Base-by-base conservation (phyloP, 1,140 invertebrate species). In the Diorhabda elongata region DNA sequence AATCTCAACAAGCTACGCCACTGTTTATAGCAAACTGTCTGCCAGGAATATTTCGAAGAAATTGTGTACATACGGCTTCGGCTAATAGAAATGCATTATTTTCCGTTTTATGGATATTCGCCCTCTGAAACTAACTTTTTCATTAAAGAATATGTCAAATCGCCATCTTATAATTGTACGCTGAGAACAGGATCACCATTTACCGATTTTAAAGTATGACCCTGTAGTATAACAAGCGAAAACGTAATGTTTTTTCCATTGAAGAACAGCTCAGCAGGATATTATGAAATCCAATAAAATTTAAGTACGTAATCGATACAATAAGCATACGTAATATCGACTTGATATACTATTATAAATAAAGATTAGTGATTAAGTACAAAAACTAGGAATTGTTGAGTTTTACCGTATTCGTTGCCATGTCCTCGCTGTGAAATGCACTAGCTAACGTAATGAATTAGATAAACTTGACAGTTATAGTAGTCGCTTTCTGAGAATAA, bases 341-440 rank as follows among this genome's bases (percentile, higher is more conserved):
- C 6, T n/a, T 52, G 47, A 52, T 52, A 52, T 52, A 52, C 47
- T 8, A 52, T 52, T 52, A 52, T 52, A 52, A 66, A 66, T 58
- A 66, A 66, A 58, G 47, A 66, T 58, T 43, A 66, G 57, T 66
- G 65, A 66, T 66, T 59, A 58, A 44, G 4, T 43, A 68, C 44
- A 70, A 70, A 66, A 70, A 70, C 11, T 62, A 60, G 69, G 52
- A 70, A 70, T 67, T 70, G 69, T 70, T 57, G 59, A 65, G 47
- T 52, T 70, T 70, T 66, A 67, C 69, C 69, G 69, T 70, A 70
- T 70, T 67, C 56, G 69, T 42, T n/a, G 66, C 57, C 56, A 70
- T 70, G 69, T 70, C 69, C 64, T 67, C 69, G 69, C 64, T 66
- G 65, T 65, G 69, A 56, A 66, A 70, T 70, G 65, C 60, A 66